Evolutionary conservation across 2,797 vertebrate species (phyloP).

Genomic region (Vipera latastei): DNA sequence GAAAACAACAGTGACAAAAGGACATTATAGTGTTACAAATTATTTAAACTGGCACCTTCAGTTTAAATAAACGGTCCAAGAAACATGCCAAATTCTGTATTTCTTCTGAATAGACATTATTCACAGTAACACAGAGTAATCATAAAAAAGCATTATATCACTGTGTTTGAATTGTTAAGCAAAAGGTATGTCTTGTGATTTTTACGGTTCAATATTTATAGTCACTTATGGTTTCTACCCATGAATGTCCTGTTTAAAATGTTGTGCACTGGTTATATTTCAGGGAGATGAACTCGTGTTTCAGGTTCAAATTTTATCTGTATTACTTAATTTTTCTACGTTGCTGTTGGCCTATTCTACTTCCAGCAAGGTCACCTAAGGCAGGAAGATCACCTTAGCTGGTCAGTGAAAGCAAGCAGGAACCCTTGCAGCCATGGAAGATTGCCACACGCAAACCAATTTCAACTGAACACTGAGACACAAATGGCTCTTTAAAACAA

Average conservation of each 20-base stretch:
- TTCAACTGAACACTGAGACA: no score
- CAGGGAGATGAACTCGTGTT: background rate
- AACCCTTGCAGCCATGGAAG: no score
- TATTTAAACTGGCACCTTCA: background rate
- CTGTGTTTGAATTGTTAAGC: background rate
- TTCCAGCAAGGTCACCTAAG: no score
- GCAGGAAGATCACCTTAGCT: no score
- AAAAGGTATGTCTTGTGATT: background rate
- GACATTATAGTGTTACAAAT: background rate
- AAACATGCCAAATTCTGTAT: background rate
- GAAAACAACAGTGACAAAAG: background rate
- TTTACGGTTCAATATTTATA: background rate
- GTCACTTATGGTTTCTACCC: constrained; percentile 45
- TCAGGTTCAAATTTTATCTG: background rate
- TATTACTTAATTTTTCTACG: constrained; percentile 30
- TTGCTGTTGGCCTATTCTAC: background rate
- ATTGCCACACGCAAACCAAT: no score
- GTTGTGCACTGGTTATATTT: constrained; percentile 44
- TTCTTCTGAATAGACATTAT: background rate
- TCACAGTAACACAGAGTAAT: background rate
- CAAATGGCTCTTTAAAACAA: no score
- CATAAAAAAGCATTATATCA: background rate
- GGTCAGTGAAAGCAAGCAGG: no score
- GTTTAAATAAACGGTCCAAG: background rate
- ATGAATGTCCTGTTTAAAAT: constrained; percentile 16